Percentiles rank a stretch among this genome's conserved stretches.
Conservation (phyloP, 2,113 vertebrate genomes). For the Thunnus maccoyii region DNA sequence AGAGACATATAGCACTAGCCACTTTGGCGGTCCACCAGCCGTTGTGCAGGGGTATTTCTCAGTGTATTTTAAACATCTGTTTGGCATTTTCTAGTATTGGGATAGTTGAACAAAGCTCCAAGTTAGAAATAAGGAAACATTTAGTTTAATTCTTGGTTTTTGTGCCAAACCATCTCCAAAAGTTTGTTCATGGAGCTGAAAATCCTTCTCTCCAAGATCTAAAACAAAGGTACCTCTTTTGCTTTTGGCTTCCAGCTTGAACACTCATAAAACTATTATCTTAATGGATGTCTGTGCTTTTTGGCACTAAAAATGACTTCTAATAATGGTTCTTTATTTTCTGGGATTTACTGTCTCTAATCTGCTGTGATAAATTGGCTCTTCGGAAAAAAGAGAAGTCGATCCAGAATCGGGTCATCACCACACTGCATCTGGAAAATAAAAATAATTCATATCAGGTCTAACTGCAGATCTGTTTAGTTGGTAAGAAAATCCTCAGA, state of each 20-base stretch:
- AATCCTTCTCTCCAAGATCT: neutral
- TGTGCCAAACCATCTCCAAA: neutral
- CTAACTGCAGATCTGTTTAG: conserved; percentile 6
- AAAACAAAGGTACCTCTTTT: neutral
- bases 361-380: conserved; percentile 36
- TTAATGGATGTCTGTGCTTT: conserved; percentile 12
- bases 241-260: neutral
- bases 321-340: conserved; percentile 25
- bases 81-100: neutral
- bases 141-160: neutral
- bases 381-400: neutral
- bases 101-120: neutral
- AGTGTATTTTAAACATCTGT: no score
- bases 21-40: conserved; percentile 16
- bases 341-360: conserved; percentile 32
- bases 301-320: conserved; percentile 11
- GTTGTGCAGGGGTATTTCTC: conserved; percentile 5
- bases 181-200: neutral
- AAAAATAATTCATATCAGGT: conserved; percentile 10
- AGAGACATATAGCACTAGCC: conserved; percentile 5
- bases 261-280: conserved; percentile 2
- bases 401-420: conserved; percentile 41
- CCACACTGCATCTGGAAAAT: conserved; percentile 10
- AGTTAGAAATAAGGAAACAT: neutral
- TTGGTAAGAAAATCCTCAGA: conserved; percentile 12